Evolutionary conservation across 2,797 vertebrate genomes (phyloP).

Genomic region (Anableps anableps): DNA sequence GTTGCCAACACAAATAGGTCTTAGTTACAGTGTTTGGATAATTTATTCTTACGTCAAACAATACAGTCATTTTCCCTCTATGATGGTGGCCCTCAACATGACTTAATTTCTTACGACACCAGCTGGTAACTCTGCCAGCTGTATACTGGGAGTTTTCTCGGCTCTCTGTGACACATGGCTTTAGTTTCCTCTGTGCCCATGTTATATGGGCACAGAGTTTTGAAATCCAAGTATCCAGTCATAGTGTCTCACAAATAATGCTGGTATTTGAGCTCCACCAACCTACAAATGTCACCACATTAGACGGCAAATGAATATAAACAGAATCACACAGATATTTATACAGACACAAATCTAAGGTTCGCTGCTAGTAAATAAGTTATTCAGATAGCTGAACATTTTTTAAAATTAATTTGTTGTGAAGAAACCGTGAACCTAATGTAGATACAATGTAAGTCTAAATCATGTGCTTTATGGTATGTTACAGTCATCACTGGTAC

Average conservation of each 20-base stretch:
- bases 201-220: slow-evolving; percentile 29
- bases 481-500: slow-evolving; percentile 3
- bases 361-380: neutral
- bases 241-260: slow-evolving; percentile 28
- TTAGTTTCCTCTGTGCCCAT: slow-evolving; percentile 43
- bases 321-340: neutral
- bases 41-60: neutral
- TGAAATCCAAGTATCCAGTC: slow-evolving; percentile 22
- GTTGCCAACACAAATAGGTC: neutral
- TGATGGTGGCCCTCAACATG: neutral
- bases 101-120: neutral
- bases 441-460: neutral
- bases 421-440: neutral
- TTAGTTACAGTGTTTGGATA: neutral
- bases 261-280: slow-evolving; percentile 21
- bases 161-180: slow-evolving; percentile 20
- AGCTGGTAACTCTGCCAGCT: neutral
- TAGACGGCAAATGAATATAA: neutral
- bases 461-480: neutral
- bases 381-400: neutral
- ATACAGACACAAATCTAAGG: neutral
- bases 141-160: neutral
- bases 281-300: neutral
- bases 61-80: neutral
- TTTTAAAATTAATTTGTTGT: neutral